Evolutionary conservation across 2,888 invertebrate species (phyloP).

Genomic region (Copidosoma aretas): DNA sequence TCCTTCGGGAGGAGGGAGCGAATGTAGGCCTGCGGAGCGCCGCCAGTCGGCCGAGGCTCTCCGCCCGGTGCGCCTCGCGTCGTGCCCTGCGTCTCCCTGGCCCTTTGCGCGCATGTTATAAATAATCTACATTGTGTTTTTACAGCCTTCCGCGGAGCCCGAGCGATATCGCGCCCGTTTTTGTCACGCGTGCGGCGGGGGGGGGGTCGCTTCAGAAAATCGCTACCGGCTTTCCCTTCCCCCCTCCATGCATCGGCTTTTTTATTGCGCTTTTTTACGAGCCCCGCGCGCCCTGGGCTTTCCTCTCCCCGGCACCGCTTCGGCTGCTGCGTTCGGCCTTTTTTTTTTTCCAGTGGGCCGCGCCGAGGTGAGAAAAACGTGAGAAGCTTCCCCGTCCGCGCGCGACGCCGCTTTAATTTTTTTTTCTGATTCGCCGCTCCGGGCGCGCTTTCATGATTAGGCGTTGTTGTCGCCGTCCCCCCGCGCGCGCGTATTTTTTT

Average conservation of each 20-base stretch:
- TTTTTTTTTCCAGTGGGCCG: neutral
- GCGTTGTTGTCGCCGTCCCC: no score
- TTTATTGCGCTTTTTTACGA: slow-evolving; percentile 4
- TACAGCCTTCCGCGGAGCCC: neutral
- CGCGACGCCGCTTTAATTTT: neutral
- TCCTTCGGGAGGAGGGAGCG: slow-evolving; percentile 8
- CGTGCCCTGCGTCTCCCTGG: neutral
- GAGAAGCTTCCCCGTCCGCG: neutral
- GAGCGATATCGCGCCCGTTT: neutral
- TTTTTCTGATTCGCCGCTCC: neutral
- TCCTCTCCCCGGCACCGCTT: neutral
- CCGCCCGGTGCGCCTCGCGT: no score
- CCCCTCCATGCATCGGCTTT: neutral
- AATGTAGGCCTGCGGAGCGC: neutral
- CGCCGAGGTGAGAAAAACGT: neutral
- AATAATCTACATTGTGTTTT: neutral
- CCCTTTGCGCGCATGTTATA: no score
- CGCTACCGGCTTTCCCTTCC: neutral
- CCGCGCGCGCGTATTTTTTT: no score
- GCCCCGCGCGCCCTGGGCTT: neutral
- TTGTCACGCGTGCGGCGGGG: neutral
- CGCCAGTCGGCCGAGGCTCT: neutral
- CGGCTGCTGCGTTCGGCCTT: slow-evolving; percentile 1
- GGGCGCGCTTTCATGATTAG: neutral
- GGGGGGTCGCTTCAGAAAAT: neutral